Conservation (phyloP, 2,888 invertebrate species). For the Cryptophagus acutangulus region DNA sequence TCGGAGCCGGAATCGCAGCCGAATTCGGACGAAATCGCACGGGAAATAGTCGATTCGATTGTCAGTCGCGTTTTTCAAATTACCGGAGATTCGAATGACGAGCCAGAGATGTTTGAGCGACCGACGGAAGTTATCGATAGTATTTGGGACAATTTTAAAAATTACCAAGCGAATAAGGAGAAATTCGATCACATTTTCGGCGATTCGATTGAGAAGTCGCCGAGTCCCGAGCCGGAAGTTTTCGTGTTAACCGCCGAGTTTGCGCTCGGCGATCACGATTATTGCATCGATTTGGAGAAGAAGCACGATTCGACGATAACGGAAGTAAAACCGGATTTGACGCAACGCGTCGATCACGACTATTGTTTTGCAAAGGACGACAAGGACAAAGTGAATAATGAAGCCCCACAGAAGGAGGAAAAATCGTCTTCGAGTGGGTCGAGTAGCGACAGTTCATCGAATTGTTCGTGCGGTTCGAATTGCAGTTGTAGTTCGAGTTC, state of each 20-base stretch:
- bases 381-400: constrained; percentile 11
- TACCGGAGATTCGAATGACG: too few species aligned
- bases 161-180: constrained; percentile 66
- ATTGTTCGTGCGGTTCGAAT: constrained; percentile 78
- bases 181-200: constrained; percentile 46
- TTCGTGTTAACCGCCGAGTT: constrained; percentile 29
- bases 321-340: constrained; percentile 44
- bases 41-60: constrained; percentile 30
- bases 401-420: background rate
- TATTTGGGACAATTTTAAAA: constrained; percentile 74
- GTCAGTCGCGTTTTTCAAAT: too few species aligned
- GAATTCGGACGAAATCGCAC: constrained; percentile 15
- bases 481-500: constrained; percentile 76
- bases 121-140: constrained; percentile 50
- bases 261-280: constrained; percentile 65
- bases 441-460: constrained; percentile 68
- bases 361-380: constrained; percentile 38
- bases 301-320: constrained; percentile 31
- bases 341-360: constrained; percentile 48
- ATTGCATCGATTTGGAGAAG: constrained; percentile 53
- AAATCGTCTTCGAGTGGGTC: constrained; percentile 64
- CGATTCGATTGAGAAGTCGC: constrained; percentile 14
- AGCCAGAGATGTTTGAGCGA: constrained; percentile 19
- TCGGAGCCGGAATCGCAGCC: constrained; percentile 49
- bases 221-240: constrained; percentile 22